Conservation (phyloP, 2,797 vertebrate genomes). For the Cephalopachus bancanus region DNA sequence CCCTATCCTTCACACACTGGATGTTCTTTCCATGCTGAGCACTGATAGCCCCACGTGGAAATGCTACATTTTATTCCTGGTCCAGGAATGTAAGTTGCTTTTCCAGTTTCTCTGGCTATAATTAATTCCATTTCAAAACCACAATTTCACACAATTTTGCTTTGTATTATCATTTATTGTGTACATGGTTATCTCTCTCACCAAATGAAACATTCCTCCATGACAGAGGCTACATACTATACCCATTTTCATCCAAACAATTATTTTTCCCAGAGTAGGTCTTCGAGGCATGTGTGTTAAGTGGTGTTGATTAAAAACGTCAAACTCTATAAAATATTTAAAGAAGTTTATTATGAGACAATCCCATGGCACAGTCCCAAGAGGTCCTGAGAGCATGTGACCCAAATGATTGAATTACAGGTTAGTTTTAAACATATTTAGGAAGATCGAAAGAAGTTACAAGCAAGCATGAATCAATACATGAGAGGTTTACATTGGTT, state of each 20-base stretch:
- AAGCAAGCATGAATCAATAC: no score
- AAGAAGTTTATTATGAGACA: no score
- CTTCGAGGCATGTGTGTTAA: not conserved
- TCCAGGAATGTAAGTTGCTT: not conserved
- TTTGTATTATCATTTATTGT: not conserved
- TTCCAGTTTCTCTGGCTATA: not conserved
- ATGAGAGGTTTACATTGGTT: no score
- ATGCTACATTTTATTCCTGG: not conserved
- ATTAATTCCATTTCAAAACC: not conserved
- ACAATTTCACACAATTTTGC: not conserved
- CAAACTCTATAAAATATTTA: no score
- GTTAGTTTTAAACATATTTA: no score
- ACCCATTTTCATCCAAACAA: not conserved
- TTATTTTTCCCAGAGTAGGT: not conserved
- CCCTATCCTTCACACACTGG: fast-evolving
- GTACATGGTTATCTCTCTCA: not conserved
- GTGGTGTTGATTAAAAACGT: no score
- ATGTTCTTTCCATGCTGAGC: not conserved
- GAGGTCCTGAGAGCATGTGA: no score
- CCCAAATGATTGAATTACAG: no score
- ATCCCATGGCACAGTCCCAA: no score
- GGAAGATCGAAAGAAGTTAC: no score
- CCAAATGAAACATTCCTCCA: not conserved
- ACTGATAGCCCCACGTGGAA: not conserved
- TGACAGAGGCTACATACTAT: not conserved